phyloP scores from a whole-genome alignment of 2,113 vertebrate species.

The Triplophysa tibetana region DNA sequence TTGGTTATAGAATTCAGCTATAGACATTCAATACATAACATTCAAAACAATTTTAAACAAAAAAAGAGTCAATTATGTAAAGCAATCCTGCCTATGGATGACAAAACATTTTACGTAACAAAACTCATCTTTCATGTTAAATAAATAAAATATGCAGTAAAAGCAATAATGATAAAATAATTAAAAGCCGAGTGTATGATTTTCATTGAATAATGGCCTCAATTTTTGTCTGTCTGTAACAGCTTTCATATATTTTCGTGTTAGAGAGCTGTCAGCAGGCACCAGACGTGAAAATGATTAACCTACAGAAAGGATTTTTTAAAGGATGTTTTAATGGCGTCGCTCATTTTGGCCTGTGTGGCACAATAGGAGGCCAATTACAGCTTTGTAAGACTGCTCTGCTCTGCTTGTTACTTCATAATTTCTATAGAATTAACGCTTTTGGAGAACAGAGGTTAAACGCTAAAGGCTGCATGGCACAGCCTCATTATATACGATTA shows the following conservation, averaged over 20 bases:
- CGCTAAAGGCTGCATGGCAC: background rate
- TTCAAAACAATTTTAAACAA: too few relatives aligned
- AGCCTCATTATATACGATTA: background rate
- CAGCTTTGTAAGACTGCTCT: background rate
- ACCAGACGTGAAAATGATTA: background rate
- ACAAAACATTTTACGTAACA: too few relatives aligned
- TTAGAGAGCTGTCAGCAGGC: background rate
- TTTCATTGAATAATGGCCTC: too few relatives aligned
- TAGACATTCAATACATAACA: too few relatives aligned
- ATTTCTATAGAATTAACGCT: constrained; percentile 10
- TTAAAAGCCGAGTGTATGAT: too few relatives aligned
- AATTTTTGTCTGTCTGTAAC: too few relatives aligned
- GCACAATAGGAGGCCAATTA: constrained; percentile 15
- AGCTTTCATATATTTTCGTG: background rate
- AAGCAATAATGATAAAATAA: too few relatives aligned
- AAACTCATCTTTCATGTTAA: too few relatives aligned
- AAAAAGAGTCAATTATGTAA: too few relatives aligned
- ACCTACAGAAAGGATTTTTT: background rate
- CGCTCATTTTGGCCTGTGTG: background rate
- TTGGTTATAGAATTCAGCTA: too few relatives aligned
- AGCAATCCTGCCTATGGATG: too few relatives aligned
- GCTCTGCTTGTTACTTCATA: background rate
- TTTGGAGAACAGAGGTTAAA: constrained; percentile 12
- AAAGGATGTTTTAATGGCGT: background rate
- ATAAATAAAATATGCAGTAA: too few relatives aligned